These are phyloP conservation scores for Rhadina sibilatrix DNA, from an alignment of 2,113 vertebrate species.

Conservation along the genomic window DNA sequence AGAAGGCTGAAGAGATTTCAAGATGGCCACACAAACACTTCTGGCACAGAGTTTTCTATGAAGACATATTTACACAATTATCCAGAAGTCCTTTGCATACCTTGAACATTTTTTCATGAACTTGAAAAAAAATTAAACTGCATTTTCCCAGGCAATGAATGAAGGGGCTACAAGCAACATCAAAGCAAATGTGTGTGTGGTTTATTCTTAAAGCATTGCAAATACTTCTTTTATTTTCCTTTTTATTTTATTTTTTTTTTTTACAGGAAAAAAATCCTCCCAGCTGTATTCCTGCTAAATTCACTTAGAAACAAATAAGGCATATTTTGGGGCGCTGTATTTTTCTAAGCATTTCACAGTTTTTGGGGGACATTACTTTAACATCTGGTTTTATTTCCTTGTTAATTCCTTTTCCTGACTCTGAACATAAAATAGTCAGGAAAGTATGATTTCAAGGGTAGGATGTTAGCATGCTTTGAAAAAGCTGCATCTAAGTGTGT, in stretches of 20 bases:
- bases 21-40: constrained; percentile 32
- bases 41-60: not conserved
- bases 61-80: not conserved
- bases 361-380: constrained; percentile 10
- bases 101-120: constrained; percentile 3
- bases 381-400: constrained; percentile 62
- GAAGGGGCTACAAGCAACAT: not conserved
- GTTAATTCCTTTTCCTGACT: constrained; percentile 40
- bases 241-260: not conserved
- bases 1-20: not conserved
- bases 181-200: not conserved
- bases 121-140: not conserved
- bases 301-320: not conserved
- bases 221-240: not conserved
- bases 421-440: constrained; percentile 3
- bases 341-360: constrained; percentile 27
- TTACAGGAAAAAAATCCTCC: not conserved
- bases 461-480: not conserved
- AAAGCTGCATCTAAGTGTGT: not conserved
- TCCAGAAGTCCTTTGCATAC: not conserved
- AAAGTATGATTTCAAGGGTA: constrained; percentile 24
- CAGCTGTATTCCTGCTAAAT: not conserved
- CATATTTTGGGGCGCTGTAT: not conserved
- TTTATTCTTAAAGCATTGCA: not conserved
- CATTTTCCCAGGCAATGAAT: constrained; percentile 16